Conservation (phyloP, 2,888 invertebrate genomes). For the Watsonalla cultraria region DNA sequence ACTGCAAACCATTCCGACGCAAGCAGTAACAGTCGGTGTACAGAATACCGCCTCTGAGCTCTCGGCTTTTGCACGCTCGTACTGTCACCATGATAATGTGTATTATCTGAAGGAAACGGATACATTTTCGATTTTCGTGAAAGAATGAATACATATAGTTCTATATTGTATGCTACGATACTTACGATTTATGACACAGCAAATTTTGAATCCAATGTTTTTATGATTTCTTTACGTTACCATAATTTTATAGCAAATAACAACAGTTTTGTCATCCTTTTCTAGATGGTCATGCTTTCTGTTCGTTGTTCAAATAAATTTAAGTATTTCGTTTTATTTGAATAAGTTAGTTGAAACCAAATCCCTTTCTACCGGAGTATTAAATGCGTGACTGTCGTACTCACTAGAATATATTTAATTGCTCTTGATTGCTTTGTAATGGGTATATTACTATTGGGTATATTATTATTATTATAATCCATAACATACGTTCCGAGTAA, state of each 20-base stretch:
- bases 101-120: background rate
- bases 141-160: background rate
- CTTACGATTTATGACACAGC: conserved; percentile 1
- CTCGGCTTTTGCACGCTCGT: conserved; percentile 54
- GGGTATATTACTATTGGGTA: too few species aligned
- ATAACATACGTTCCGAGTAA: too few species aligned
- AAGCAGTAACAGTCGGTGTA: conserved; percentile 76
- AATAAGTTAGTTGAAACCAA: too few species aligned
- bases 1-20: conserved; percentile 78
- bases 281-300: background rate
- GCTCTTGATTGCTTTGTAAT: too few species aligned
- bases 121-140: background rate
- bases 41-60: conserved; percentile 70
- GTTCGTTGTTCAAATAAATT: too few species aligned
- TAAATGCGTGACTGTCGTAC: too few species aligned
- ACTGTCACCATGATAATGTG: conserved; percentile 11
- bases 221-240: background rate
- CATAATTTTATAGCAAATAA: background rate
- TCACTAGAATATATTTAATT: too few species aligned
- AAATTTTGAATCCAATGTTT: conserved; percentile 4
- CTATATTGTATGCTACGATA: background rate
- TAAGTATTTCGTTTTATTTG: background rate
- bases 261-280: background rate
- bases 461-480: too few species aligned
- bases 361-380: background rate